Evolutionary conservation across 2,888 invertebrate genomes (phyloP).

Genomic region (Erynnis tages): DNA sequence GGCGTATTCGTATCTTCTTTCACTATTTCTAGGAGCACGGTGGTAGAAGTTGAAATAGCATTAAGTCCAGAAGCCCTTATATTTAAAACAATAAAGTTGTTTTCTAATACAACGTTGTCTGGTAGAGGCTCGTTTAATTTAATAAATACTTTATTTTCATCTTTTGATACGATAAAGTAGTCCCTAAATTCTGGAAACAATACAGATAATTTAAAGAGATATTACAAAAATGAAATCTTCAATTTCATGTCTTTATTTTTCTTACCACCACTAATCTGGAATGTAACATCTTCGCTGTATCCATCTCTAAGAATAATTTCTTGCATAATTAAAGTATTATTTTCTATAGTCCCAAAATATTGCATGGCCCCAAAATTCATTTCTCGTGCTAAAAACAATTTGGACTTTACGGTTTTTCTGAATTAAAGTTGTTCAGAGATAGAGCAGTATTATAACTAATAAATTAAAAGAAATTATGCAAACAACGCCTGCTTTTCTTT

Average conservation of each 20-base stretch:
- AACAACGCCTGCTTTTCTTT: too few relatives aligned
- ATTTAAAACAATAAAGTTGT: constrained; percentile 51
- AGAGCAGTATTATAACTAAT: too few relatives aligned
- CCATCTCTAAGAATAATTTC: constrained; percentile 2
- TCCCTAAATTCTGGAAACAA: constrained; percentile 46
- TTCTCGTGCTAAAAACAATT: constrained; percentile 12
- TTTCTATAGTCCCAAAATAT: not conserved
- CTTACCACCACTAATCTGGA: constrained; percentile 6
- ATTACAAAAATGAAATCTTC: not conserved
- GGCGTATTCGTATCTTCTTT: constrained; percentile 57
- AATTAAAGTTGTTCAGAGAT: too few relatives aligned
- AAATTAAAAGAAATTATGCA: too few relatives aligned
- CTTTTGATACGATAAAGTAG: constrained; percentile 43
- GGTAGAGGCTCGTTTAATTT: constrained; percentile 41
- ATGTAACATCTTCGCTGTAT: constrained; percentile 4
- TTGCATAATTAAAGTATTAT: constrained; percentile 9
- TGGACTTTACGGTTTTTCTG: not conserved
- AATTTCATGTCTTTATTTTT: not conserved
- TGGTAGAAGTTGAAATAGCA: constrained; percentile 49
- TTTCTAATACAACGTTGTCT: constrained; percentile 47
- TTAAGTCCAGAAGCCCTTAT: constrained; percentile 53
- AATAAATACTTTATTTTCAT: constrained; percentile 44
- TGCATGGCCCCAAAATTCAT: not conserved
- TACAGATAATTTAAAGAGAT: not conserved
- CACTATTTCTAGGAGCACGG: constrained; percentile 57